Evolutionary conservation across 2,113 vertebrate species (phyloP).

Genomic region (Myrmecophaga tridactyla): DNA sequence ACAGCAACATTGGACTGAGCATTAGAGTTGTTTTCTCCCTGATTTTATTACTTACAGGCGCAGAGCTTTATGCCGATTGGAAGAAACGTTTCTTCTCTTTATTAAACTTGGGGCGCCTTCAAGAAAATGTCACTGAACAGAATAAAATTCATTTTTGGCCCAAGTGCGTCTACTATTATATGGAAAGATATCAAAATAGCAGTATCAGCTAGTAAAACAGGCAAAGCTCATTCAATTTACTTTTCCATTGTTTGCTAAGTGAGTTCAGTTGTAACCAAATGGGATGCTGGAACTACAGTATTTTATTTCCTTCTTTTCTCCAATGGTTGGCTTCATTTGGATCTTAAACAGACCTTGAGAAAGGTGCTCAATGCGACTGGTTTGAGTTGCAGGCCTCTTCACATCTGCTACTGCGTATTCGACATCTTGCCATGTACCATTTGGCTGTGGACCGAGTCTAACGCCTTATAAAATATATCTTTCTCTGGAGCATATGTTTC

Average conservation of each 20-base stretch:
- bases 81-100: slow-evolving; percentile 62
- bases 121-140: slow-evolving; percentile 63
- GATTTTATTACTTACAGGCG: slow-evolving; percentile 63
- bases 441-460: slow-evolving; percentile 37
- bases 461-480: slow-evolving; percentile 42
- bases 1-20: slow-evolving; percentile 34
- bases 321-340: background rate
- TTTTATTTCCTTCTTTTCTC: background rate
- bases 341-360: background rate
- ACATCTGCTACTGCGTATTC: background rate
- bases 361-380: background rate
- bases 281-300: background rate
- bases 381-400: background rate
- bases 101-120: slow-evolving; percentile 58
- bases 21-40: slow-evolving; percentile 46
- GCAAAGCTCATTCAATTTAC: slow-evolving; percentile 34
- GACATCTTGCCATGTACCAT: background rate
- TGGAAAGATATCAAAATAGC: slow-evolving; percentile 52
- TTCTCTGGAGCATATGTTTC: slow-evolving; percentile 27
- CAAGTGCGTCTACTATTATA: background rate
- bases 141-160: background rate
- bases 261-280: slow-evolving; percentile 41
- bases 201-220: background rate
- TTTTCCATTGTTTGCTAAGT: background rate
- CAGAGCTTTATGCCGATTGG: slow-evolving; percentile 24